Evolutionary conservation across 1,140 invertebrate genomes (phyloP), one percentile per base, ranked within the genome.

Genomic region (Nephila pilipes): DNA sequence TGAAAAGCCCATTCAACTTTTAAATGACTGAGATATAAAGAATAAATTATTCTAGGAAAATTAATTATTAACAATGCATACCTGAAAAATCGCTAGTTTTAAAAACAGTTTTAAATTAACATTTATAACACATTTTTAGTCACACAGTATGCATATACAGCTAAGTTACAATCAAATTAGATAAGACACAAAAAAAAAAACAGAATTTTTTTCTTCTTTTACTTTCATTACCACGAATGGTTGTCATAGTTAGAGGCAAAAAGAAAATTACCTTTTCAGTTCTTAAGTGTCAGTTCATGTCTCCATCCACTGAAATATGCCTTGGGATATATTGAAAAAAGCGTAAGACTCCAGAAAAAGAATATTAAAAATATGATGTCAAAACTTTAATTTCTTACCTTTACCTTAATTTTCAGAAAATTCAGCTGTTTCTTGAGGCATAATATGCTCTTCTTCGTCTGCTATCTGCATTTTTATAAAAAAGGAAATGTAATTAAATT

Each of bases 401-500:
- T 29, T 1, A 16, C 3, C 14, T 16, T 69, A 3, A 16, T 29
- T 69, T 69, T 16, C 10, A 69, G 29, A 32, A 29, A 69, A 29
- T 69, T 32, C 65, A 69, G 29, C n/a, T 69, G 29, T 69, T 29
- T 25, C 65, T 69, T 29, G 12, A 69, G 65, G 65, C 65, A 12
- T 14, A 69, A 32, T 29, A 3, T 36, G 16, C 2, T 69, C 8
- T 69, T 32, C 32, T 29, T 69, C 25, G 3, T 69, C 20, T 60
- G 5, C 58, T 0, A 32, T 69, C 12, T 69, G 25, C 65, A 29
- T 69, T 69, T 69, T 69, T 16, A 69, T 12, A 16, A n/a, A 14
- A 29, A 32, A 18, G 55, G 57, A 16, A 14, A 20, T 58, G n/a
- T 85, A 85, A 85, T 85, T 85, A 85, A 85, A 55, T 85, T 85